Base-by-base conservation (phyloP, 2,113 vertebrate species). In the Chaetura pelagica region DNA sequence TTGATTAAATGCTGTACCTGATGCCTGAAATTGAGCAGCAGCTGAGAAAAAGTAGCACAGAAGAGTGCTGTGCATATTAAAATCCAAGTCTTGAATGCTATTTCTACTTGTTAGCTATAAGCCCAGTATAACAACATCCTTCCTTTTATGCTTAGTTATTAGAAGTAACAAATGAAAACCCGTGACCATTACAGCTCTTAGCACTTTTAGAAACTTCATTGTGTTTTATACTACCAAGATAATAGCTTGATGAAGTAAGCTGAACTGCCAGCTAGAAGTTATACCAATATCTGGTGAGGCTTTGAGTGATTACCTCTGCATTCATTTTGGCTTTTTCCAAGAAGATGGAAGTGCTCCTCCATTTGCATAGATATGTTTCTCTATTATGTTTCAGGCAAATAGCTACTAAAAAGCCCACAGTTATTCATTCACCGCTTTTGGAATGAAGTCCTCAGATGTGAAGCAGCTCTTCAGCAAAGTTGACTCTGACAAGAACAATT, bases 1-100 rank as follows among this genome's bases (percentile, higher is more conserved):
- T 90, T 96, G 80, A 96, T 96, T 93, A 94, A 97, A 93, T 51
- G 68, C 38, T 30, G 52, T 59, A 67, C 22, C 67, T 3, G 4
- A 88, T 77, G 52, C 48, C 48, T 93, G 87, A 97, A 96, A 96
- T 0, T 44, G 69, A 96, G 35, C 30, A 77, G 64, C 38, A 75
- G 48, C 44, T 76, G 80, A 84, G 64, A 67, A 89, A 52, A 87
- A 52, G 20, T 15, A 89, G 19, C 42, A 72, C 22, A 62, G 24
- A 66, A 49, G 13, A 84, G 23, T 67, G 44, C 23, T 74, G 14
- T 27, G 68, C 16, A 19, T 34, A 55, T 48, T 54, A 52, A n/a
- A 68, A 49, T 22, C 40, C 67, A 55, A 63, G 9, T 59, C 84
- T 42, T 46, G 27, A 84, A 46, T 44, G 17, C 27, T 55, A 76